phyloP scores from a whole-genome alignment of 1,140 invertebrate genomes.

The Leptoteleia sp. region DNA sequence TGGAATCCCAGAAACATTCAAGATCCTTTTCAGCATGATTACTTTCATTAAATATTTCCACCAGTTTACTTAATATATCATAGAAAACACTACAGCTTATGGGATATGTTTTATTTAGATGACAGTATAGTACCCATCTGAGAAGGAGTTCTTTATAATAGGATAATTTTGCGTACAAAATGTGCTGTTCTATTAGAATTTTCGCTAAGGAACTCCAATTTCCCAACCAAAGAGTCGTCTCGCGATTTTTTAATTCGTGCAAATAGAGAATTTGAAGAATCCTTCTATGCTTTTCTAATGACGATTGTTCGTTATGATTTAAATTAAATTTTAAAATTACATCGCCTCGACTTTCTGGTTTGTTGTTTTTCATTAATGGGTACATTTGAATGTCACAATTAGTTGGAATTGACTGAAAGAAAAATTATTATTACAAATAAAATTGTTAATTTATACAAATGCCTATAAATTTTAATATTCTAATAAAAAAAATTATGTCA shows the following conservation, averaged over 20 bases:
- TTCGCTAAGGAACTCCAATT: neutral
- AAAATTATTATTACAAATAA: too few species aligned
- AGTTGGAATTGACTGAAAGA: neutral
- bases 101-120: conserved; percentile 2
- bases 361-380: neutral
- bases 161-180: neutral
- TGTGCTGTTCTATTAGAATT: conserved; percentile 2
- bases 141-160: neutral
- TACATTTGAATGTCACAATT: neutral
- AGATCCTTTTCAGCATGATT: neutral
- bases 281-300: neutral
- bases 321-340: neutral
- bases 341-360: neutral
- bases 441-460: too few species aligned
- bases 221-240: neutral
- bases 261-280: neutral
- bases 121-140: conserved; percentile 1
- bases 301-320: neutral
- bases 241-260: neutral
- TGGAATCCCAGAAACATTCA: conserved; percentile 1
- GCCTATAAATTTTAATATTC: too few species aligned
- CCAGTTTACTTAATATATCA: conserved; percentile 3
- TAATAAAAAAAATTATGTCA: too few species aligned
- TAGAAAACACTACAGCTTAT: conserved; percentile 11
- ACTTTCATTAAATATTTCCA: neutral